These are phyloP conservation scores for Trissolcus basalis DNA, from an alignment of 1,140 invertebrate species.

Conservation along the genomic window DNA sequence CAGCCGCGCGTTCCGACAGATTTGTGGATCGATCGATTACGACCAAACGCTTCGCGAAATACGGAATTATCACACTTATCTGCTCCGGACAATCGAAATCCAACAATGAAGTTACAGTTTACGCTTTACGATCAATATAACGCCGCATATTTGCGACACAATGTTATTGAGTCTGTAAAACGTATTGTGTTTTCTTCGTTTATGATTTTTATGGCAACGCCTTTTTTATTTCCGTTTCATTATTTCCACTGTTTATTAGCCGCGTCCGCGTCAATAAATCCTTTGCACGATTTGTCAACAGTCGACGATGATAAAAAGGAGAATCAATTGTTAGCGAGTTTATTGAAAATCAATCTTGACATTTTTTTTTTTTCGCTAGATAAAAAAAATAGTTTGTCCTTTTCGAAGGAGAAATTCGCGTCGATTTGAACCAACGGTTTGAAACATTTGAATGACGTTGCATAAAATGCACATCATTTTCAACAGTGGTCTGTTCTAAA, in stretches of 20 bases:
- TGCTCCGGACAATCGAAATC: conserved; percentile 43
- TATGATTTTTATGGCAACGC: conserved; percentile 33
- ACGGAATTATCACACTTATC: conserved; percentile 49
- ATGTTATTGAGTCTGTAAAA: conserved; percentile 47
- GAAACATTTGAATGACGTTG: neutral
- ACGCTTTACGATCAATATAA: conserved; percentile 48
- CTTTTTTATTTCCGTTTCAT: conserved; percentile 12
- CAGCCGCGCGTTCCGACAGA: conserved; percentile 26
- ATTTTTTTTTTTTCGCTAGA: no score
- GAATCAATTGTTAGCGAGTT: neutral
- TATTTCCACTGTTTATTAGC: conserved; percentile 20
- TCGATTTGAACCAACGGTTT: neutral
- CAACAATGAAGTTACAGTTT: conserved; percentile 43
- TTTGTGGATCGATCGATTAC: conserved; percentile 53
- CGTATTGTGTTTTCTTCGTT: conserved; percentile 39
- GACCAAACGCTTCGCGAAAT: conserved; percentile 27
- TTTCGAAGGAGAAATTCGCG: neutral
- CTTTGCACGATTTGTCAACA: conserved; percentile 11
- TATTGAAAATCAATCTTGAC: neutral
- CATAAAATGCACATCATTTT: neutral
- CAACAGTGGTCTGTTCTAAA: no score
- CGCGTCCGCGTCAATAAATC: conserved; percentile 11
- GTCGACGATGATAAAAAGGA: no score
- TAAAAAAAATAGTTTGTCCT: no score
- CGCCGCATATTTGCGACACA: conserved; percentile 26